Conservation (phyloP, 2,113 vertebrate species). For the Apteryx owenii region DNA sequence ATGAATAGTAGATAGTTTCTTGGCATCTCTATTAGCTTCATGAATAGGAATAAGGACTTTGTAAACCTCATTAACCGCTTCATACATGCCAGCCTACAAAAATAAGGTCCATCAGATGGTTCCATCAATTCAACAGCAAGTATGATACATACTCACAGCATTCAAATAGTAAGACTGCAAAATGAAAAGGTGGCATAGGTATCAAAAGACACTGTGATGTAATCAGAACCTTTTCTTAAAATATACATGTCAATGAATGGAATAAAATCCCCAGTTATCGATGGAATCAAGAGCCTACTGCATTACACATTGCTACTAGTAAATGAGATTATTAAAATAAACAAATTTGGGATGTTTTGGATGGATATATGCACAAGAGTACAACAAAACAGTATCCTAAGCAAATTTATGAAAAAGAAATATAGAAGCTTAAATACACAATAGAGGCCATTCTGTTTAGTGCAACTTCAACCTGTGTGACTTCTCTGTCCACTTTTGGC, state of each 20-base stretch:
- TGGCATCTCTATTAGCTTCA: constrained; percentile 97
- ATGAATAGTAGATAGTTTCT: constrained; percentile 97
- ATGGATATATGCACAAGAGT: not conserved
- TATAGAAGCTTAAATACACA: not conserved
- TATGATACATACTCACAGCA: not conserved
- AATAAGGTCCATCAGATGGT: constrained; percentile 35
- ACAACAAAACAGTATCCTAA: not conserved
- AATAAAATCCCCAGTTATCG: not conserved
- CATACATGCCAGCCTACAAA: constrained; percentile 96
- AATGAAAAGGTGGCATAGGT: not conserved
- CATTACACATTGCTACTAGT: not conserved
- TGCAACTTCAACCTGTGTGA: not conserved
- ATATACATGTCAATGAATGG: not conserved
- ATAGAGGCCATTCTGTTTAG: not conserved
- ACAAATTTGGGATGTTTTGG: not conserved
- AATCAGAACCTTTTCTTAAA: not conserved
- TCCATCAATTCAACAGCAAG: constrained; percentile 9
- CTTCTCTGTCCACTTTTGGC: not conserved
- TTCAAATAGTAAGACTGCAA: not conserved
- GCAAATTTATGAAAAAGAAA: not conserved
- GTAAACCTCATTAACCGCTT: constrained; percentile 98
- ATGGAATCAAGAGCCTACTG: not conserved
- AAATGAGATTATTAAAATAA: not conserved
- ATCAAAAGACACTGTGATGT: not conserved
- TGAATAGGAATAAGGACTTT: constrained; percentile 98